Percentiles rank a stretch among this genome's conserved stretches.
Evolutionary conservation across 2,797 vertebrate species (phyloP).

Genomic region (Chaetophractus vellerosus): DNA sequence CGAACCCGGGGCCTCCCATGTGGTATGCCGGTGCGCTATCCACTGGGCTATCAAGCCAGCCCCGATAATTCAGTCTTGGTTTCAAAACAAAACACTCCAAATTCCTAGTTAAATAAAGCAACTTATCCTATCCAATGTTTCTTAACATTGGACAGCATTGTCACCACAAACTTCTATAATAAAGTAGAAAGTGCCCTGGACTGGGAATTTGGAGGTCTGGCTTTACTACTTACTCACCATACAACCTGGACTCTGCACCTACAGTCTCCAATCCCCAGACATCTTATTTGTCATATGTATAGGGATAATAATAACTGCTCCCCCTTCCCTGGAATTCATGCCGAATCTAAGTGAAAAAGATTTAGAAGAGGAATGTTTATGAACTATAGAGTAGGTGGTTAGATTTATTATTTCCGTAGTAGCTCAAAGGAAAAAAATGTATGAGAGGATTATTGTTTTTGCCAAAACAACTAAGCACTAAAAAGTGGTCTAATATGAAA

Average conservation of each 20-base stretch:
- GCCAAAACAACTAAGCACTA: conserved; percentile 22
- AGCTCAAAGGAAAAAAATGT: conserved; percentile 34
- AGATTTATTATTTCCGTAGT: conserved; percentile 1
- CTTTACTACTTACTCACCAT: background rate
- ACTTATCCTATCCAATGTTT: background rate
- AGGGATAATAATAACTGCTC: background rate
- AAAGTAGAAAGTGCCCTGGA: background rate
- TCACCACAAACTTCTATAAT: background rate
- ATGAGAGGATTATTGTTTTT: background rate
- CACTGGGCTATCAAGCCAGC: too few relatives aligned
- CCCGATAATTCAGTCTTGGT: too few relatives aligned
- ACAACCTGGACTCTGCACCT: background rate
- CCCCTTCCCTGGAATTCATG: background rate
- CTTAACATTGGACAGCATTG: background rate
- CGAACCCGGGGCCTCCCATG: too few relatives aligned
- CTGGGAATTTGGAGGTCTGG: background rate
- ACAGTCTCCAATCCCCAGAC: background rate
- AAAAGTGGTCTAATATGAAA: background rate
- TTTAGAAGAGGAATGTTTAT: background rate
- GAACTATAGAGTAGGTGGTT: background rate
- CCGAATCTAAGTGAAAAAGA: conserved; percentile 25
- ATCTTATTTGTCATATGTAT: background rate
- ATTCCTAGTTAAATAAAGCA: conserved; percentile 43
- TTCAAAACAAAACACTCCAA: conserved; percentile 45
- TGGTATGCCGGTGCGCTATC: too few relatives aligned